Evolutionary conservation across 2,113 vertebrate genomes (phyloP), one percentile per base, ranked within the genome.

Genomic region (Cyrtonyx montezumae): DNA sequence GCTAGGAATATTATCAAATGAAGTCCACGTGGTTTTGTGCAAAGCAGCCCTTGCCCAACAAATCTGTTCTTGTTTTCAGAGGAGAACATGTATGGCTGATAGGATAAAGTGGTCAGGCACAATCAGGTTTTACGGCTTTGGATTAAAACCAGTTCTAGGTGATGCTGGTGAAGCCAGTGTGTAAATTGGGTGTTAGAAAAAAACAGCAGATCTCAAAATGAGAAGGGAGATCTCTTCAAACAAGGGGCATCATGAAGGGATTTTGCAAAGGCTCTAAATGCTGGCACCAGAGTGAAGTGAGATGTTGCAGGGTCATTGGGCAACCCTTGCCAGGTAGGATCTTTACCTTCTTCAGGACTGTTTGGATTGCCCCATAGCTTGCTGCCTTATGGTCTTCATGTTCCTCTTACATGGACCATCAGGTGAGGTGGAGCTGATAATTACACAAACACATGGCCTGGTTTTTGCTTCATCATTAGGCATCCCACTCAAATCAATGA

Each of bases 61-160:
- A 75, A 84, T 70, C 80, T 91, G 37, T 78, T 88, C 69, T 88
- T n/a, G 49, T 53, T 90, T 88, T 66, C 45, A 92, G 48, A 61
- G 43, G 13, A 71, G 6, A 86, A 11, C 56, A 79, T 9, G 12
- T 42, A 28, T 36, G 13, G 32, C 36, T 79, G 83, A 83, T 14
- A 84, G 88, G 70, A 94, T 81, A 40, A 76, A 84, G 51, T 65
- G n/a, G 36, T 58, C 58, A 91, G 67, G 30, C 67, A 81, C 62
- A 51, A 51, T 49, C 91, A 87, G 17, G 58, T 16, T 88, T 92
- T 71, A 43, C 37, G 84, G 53, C 12, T 87, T 88, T 84, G 78
- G 66, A 76, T 84, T 69, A 76, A 91, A 82, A 62, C n/a, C 79
- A 77, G 32, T 66, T 89, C 67, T 43, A 82, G 49, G 8, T 34